Evolutionary conservation across 2,113 vertebrate species (phyloP).

Genomic region (Apeltes quadracus): DNA sequence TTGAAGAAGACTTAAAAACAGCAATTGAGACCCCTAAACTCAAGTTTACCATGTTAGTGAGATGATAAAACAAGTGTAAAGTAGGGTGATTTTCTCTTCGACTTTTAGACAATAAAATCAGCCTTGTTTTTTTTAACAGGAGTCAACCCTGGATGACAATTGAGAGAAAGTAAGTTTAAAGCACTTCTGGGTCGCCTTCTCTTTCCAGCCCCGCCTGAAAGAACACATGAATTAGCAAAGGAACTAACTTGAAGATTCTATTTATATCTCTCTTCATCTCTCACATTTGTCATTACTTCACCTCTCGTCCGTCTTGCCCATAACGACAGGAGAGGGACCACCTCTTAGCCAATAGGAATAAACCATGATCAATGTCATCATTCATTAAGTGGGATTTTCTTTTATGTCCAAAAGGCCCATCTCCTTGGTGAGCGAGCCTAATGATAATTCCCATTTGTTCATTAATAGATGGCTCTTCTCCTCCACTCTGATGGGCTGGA

Average conservation of each 20-base stretch:
- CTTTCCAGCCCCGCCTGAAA: neutral
- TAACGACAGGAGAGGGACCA: conserved; percentile 54
- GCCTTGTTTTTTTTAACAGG: neutral
- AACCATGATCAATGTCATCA: conserved; percentile 64
- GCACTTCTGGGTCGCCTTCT: neutral
- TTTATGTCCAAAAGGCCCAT: conserved; percentile 65
- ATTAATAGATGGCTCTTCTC: conserved; percentile 56
- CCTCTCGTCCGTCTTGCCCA: conserved; percentile 25
- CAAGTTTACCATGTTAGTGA: neutral
- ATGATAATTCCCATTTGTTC: conserved; percentile 56
- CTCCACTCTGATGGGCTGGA: conserved; percentile 42
- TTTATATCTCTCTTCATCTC: conserved; percentile 30
- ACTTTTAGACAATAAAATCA: neutral
- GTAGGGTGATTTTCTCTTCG: neutral
- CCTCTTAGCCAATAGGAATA: conserved; percentile 56
- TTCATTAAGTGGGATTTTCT: conserved; percentile 70
- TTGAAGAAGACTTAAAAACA: neutral
- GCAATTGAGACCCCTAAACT: neutral
- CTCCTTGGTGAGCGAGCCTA: conserved; percentile 46
- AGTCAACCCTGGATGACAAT: neutral
- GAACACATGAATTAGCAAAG: conserved; percentile 7
- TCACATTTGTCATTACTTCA: conserved; percentile 36
- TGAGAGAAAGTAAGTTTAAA: neutral
- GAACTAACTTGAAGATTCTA: conserved; percentile 25
- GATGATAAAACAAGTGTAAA: neutral